Evolutionary conservation across 2,797 vertebrate species (phyloP), one percentile per base, ranked within the genome.

Genomic region (Liasis olivaceus): DNA sequence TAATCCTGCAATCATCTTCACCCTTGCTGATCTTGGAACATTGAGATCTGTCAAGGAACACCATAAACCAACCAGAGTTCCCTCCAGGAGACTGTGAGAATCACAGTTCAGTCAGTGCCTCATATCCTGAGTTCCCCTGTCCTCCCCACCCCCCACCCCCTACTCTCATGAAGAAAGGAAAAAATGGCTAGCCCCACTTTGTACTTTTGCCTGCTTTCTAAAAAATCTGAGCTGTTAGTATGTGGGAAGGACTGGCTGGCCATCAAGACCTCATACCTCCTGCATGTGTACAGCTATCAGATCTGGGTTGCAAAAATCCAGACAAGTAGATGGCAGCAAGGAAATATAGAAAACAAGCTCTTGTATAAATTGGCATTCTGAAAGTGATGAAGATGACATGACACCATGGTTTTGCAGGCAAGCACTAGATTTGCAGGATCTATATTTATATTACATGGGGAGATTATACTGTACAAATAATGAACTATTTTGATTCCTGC

Each of bases 401-500:
- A 15, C 22, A 77, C 17, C 72, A 22, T 54, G 20, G 7, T 24
- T 47, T 81, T 81, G 36, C 20, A 81, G 72, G 72, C 36, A 22
- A 81, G 36, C 20, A 47, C 8, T 31, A 22, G 69, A 81, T 47
- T 81, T 81, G 3, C 36, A 12, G 72, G 72, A 81, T 47, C 36
- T 81, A 20, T 47, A 81, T 81, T 24, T 22, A 47, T 47, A 81
- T 47, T 47, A 47, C 9, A 36, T 81, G 36, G 20, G 72, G 20
- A 81, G 42, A 77, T 77, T 22, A 3, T 42, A 31, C 72, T 22
- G 59, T 28, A 69, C 26, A 66, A 66, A 62, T 58, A 90, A 92
- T 90, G 62, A 92, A 88, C 51, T 20, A 77, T 85, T 93, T 47
- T 64, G 54, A 88, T 85, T 90, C 64, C 20, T 81, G 88, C 89